Evolutionary conservation across 2,113 vertebrate species (phyloP).

Genomic region (Sinocyclocheilus anophthalmus): DNA sequence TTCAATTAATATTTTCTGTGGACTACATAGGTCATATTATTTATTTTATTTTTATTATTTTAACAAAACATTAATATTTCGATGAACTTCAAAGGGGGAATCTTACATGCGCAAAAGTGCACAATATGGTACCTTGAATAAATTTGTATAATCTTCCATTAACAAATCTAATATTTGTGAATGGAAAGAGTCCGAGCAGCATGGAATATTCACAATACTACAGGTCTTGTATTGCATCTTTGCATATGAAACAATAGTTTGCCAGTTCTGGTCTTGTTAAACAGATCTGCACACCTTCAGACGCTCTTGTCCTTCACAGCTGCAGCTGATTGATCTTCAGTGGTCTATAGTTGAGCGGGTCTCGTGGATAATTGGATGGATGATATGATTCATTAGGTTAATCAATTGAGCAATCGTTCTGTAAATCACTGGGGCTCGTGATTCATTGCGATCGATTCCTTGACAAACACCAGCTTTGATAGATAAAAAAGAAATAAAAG

Average conservation of each 20-base stretch:
- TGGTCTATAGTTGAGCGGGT: slow-evolving; percentile 58
- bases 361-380: slow-evolving; percentile 65
- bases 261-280: slow-evolving; percentile 26
- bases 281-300: slow-evolving; percentile 16
- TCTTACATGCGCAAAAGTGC: neutral
- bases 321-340: slow-evolving; percentile 58
- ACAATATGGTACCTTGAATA: neutral
- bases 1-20: too few species aligned
- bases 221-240: neutral
- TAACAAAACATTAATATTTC: too few species aligned
- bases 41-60: too few species aligned
- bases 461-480: slow-evolving; percentile 63
- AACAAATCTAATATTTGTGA: too few species aligned
- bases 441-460: slow-evolving; percentile 67
- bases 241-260: neutral
- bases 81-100: too few species aligned
- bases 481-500: slow-evolving; percentile 57
- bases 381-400: slow-evolving; percentile 70
- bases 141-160: neutral
- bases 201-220: neutral
- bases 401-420: slow-evolving; percentile 69
- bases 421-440: slow-evolving; percentile 63
- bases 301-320: slow-evolving; percentile 52
- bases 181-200: neutral
- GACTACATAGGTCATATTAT: too few species aligned